A percentile compares a stretch with the other conserved stretches of the same genome.
phyloP scores from a whole-genome alignment of 1,140 invertebrate species.

The Sitobion miscanthi region DNA sequence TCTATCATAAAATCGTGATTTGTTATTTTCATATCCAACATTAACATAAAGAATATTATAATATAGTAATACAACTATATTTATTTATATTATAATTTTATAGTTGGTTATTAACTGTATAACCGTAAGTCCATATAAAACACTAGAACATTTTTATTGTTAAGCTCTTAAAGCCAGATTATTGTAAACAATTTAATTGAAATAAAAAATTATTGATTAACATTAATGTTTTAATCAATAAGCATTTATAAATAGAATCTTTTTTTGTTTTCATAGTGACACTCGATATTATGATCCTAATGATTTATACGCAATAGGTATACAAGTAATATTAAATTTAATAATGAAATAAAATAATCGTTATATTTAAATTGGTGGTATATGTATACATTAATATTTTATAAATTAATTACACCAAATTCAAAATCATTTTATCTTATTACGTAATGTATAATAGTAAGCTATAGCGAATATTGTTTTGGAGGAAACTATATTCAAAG shows the following conservation, averaged over 20 bases:
- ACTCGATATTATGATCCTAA: background rate
- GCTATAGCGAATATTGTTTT: background rate
- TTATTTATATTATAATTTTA: background rate
- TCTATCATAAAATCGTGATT: background rate
- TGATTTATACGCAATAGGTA: background rate
- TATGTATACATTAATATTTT: background rate
- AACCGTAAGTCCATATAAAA: background rate
- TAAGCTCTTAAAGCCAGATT: background rate
- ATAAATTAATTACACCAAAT: background rate
- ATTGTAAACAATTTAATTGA: constrained; percentile 15
- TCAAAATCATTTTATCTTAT: background rate
- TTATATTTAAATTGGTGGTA: background rate
- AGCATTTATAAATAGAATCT: background rate
- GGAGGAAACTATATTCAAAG: background rate
- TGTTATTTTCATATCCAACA: background rate
- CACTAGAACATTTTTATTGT: background rate
- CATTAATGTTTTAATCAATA: background rate
- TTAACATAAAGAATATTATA: background rate
- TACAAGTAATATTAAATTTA: background rate
- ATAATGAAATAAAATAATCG: too few relatives aligned
- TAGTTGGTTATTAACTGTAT: background rate
- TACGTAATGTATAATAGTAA: background rate
- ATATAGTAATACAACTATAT: background rate
- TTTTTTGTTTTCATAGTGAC: background rate
- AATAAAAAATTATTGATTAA: too few relatives aligned